These are phyloP conservation scores for Haemorhous mexicanus DNA, from an alignment of 2,113 vertebrate genomes.

Conservation along the genomic window DNA sequence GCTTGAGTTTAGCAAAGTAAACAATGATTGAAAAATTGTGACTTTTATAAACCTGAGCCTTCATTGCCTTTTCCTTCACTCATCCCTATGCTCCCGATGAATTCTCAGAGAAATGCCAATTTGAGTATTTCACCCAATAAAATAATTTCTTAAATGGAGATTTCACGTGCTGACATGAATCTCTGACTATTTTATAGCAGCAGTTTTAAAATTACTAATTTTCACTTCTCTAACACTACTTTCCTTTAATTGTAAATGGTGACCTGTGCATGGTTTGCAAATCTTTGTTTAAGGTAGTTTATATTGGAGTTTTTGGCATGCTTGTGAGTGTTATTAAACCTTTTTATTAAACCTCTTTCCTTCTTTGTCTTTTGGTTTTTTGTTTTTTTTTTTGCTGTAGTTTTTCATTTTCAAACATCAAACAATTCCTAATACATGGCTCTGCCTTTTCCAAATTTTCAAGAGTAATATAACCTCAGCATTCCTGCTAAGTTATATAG, in stretches of 20 bases:
- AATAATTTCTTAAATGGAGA: background rate
- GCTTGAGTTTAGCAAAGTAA: background rate
- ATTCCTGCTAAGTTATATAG: background rate
- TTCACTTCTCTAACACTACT: background rate
- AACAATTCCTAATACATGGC: background rate
- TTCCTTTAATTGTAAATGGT: background rate
- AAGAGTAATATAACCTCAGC: background rate
- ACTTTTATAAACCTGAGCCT: background rate
- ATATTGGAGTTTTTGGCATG: background rate
- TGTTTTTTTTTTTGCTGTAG: background rate
- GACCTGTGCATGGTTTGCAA: slow-evolving; percentile 16
- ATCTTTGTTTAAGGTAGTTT: background rate
- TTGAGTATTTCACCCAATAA: background rate
- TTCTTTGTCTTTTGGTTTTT: background rate
- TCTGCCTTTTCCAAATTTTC: background rate
- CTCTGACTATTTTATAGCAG: background rate
- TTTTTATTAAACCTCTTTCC: background rate
- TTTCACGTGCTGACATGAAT: background rate
- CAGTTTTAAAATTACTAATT: background rate
- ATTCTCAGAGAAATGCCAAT: background rate
- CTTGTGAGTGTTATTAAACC: background rate
- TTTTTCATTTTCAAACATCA: background rate
- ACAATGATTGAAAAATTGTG: background rate
- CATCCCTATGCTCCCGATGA: background rate
- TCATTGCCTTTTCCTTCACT: background rate